Percentiles rank a stretch among this genome's conserved stretches.
Conservation (phyloP, 2,888 invertebrate genomes). For the Caenorhabditis sulstoni region DNA sequence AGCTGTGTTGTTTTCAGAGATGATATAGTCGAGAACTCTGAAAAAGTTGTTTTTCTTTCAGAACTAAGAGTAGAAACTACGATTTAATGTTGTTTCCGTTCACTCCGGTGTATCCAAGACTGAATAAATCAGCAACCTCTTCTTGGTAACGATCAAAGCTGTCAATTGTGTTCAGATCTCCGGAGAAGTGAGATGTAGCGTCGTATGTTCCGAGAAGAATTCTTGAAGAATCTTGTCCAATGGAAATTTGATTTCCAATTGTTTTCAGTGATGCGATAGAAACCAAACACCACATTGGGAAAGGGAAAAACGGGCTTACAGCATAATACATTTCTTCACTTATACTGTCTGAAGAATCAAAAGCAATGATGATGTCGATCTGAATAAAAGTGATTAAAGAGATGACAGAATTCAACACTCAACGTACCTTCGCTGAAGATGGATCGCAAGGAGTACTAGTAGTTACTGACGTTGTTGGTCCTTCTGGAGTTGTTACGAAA, state of each 20-base stretch:
- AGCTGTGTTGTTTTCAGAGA: slow-evolving; percentile 33
- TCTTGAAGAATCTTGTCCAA: slow-evolving; percentile 37
- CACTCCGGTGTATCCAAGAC: slow-evolving; percentile 60
- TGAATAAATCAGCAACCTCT: slow-evolving; percentile 35
- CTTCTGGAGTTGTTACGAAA: slow-evolving; percentile 15
- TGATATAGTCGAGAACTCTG: slow-evolving; percentile 39
- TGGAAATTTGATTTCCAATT: slow-evolving; percentile 31
- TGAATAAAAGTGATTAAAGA: neutral
- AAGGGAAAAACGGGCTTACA: slow-evolving; percentile 16
- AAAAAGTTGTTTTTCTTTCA: neutral
- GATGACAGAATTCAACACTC: too few species aligned
- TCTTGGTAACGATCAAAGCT: slow-evolving; percentile 32
- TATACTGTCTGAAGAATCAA: slow-evolving; percentile 58
- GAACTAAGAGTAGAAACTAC: slow-evolving; percentile 29
- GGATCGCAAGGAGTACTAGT: slow-evolving; percentile 52
- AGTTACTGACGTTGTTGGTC: neutral
- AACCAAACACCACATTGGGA: too few species aligned
- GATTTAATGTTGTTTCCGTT: slow-evolving; percentile 66
- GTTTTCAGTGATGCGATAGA: slow-evolving; percentile 30
- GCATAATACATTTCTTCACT: slow-evolving; percentile 49
- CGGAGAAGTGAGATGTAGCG: slow-evolving; percentile 23
- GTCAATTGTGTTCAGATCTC: slow-evolving; percentile 50
- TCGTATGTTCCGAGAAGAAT: slow-evolving; percentile 60
- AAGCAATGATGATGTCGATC: slow-evolving; percentile 59
- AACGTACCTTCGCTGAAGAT: slow-evolving; percentile 27